Evolutionary conservation across 2,113 vertebrate species (phyloP), one percentile per base, ranked within the genome.

Genomic region (Corynorhinus townsendii): DNA sequence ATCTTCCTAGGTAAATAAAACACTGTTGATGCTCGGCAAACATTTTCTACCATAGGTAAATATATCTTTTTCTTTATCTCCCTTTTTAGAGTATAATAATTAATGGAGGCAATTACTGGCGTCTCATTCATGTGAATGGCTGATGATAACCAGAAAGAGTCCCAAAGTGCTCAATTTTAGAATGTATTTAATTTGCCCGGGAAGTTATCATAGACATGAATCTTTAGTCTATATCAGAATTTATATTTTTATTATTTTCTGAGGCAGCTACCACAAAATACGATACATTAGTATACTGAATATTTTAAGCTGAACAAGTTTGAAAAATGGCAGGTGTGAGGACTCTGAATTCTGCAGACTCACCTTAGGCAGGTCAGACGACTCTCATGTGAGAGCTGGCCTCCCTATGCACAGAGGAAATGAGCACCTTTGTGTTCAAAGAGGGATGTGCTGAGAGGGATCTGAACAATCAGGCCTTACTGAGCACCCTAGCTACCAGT

Each of bases 1-100:
- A 92, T 75, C 79, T 79, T 33, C 45, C 93, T 90, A 88, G 16
- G 47, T 94, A 92, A 93, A 80, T 95, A 69, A 89, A 96, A 88
- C 20, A 38, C 26, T 43, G 2, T 11, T 73, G 11, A 56, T 72
- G 5, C 5, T 28, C 19, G 19, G 4, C 6, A 52, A 7, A 56
- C 35, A 54, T 75, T 20, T 66, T 66, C 81, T 40, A 56, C 87
- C 16, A n/a, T 85, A 79, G 0, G 24, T 89, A 93, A 90, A 86
- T 72, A 7, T 8, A 71, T 40, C 30, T 90, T 49, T 88, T 19
- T 52, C 38, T 62, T 52, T 72, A 62, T 69, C 7, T 56, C 15
- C 4, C 35, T 73, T 77, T 49, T 85, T 90, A 81, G 9, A 72
- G 30, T 20, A 77, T 64, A 93, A 87, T 84, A 94, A 72, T 69